Evolutionary conservation across 2,113 vertebrate species (phyloP).

Genomic region (Atrichornis clamosus): DNA sequence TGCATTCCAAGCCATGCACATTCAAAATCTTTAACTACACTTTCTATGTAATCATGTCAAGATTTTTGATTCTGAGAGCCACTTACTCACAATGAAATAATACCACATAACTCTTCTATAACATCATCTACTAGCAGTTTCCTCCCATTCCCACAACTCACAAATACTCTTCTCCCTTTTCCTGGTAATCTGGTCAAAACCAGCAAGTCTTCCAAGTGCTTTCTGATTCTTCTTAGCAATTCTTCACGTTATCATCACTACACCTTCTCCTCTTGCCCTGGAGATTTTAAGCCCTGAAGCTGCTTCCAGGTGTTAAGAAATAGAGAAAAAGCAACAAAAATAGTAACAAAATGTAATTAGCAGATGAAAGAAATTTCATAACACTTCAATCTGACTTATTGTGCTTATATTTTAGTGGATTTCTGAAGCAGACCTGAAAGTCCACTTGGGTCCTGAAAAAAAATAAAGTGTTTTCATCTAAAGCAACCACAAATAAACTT

Average conservation of each 20-base stretch:
- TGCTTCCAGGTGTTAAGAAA: background rate
- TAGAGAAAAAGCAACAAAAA: background rate
- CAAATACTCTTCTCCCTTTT: background rate
- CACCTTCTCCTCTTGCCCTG: background rate
- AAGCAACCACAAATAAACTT: background rate
- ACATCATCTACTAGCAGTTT: background rate
- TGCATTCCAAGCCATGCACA: fast-evolving
- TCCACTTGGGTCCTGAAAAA: background rate
- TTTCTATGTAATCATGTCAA: background rate
- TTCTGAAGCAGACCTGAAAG: background rate
- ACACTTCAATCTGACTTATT: background rate
- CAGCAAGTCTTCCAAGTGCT: background rate
- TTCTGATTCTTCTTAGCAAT: background rate
- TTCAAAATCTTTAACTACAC: background rate
- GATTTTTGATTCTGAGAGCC: background rate
- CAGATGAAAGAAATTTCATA: background rate
- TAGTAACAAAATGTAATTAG: background rate
- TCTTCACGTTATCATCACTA: background rate
- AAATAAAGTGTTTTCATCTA: background rate
- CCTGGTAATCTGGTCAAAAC: background rate
- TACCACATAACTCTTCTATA: background rate
- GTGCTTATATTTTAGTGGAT: background rate
- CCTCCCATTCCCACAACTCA: background rate
- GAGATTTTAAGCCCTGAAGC: background rate
- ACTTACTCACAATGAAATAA: background rate